A percentile compares a stretch with the other conserved stretches of the same genome.
Conservation (phyloP, 2,797 vertebrate species). For the Coendou prehensilis region DNA sequence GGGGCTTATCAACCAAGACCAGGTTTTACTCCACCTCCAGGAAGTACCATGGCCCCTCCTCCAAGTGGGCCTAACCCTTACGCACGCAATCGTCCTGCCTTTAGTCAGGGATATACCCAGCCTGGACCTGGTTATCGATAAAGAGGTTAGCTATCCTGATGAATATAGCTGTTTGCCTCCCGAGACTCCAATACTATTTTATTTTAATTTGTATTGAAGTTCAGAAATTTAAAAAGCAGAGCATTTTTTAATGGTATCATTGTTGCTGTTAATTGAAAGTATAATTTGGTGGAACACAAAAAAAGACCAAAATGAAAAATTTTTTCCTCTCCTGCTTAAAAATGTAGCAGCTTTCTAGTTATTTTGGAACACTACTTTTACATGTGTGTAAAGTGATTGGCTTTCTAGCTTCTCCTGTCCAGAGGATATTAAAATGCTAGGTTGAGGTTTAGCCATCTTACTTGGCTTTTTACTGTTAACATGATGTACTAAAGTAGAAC, state of each 20-base stretch:
- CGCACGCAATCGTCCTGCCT: slow-evolving; percentile 96
- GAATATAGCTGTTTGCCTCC: slow-evolving; percentile 73
- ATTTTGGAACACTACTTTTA: slow-evolving; percentile 87
- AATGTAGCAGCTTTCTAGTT: slow-evolving; percentile 89
- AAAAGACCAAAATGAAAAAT: slow-evolving; percentile 85
- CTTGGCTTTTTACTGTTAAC: slow-evolving; percentile 90
- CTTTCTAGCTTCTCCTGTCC: slow-evolving; percentile 87
- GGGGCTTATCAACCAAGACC: slow-evolving; percentile 94
- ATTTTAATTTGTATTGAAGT: slow-evolving; percentile 86
- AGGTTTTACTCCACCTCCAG: slow-evolving; percentile 94
- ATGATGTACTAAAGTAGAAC: slow-evolving; percentile 90
- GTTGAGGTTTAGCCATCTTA: slow-evolving; percentile 85
- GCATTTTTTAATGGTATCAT: slow-evolving; percentile 83
- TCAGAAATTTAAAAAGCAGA: slow-evolving; percentile 85
- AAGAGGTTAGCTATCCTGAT: slow-evolving; percentile 65
- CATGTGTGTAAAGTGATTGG: slow-evolving; percentile 88
- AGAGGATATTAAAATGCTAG: slow-evolving; percentile 87
- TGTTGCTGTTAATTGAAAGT: slow-evolving; percentile 86
- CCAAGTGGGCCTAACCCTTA: slow-evolving; percentile 96
- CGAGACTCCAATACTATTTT: slow-evolving; percentile 87
- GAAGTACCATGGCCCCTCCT: slow-evolving; percentile 94
- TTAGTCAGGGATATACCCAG: slow-evolving; percentile 96
- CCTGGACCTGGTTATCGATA: slow-evolving; percentile 97
- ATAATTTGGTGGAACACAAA: slow-evolving; percentile 83
- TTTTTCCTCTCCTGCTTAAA: slow-evolving; percentile 88